These are phyloP conservation scores for Notiomystis cincta DNA, from an alignment of 2,113 vertebrate species.

Conservation along the genomic window DNA sequence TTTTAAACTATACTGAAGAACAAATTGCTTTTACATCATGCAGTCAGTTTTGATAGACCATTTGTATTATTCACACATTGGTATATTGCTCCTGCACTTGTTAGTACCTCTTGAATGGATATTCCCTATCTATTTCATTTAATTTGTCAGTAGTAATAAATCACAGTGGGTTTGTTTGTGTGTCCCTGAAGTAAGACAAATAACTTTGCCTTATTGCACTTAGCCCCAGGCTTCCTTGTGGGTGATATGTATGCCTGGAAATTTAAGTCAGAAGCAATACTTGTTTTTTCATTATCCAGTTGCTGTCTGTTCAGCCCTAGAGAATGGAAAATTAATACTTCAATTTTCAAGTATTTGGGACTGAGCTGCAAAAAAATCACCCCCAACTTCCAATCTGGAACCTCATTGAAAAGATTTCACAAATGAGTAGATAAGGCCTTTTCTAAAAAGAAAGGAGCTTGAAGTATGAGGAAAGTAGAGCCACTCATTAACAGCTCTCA, in stretches of 20 bases:
- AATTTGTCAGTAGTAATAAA: slow-evolving; percentile 39
- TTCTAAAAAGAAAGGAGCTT: not conserved
- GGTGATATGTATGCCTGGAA: not conserved
- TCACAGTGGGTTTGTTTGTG: slow-evolving; percentile 11
- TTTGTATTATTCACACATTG: not conserved
- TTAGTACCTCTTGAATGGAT: not conserved
- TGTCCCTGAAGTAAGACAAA: slow-evolving; percentile 40
- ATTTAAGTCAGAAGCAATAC: slow-evolving; percentile 18
- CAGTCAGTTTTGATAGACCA: not conserved
- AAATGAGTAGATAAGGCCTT: not conserved
- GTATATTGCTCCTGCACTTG: not conserved
- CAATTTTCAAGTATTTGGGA: not conserved
- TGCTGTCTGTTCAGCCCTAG: not conserved
- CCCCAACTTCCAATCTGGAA: not conserved
- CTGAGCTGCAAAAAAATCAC: not conserved
- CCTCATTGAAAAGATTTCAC: not conserved
- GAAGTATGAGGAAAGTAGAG: not conserved
- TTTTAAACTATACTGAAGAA: not conserved
- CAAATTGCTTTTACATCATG: not conserved
- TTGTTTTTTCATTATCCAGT: not conserved
- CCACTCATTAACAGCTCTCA: not conserved
- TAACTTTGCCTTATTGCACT: not conserved
- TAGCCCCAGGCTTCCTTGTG: not conserved
- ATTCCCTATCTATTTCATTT: slow-evolving; percentile 44
- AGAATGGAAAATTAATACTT: slow-evolving; percentile 1